phyloP scores from a whole-genome alignment of 1,140 invertebrate species.

The Sitobion miscanthi region DNA sequence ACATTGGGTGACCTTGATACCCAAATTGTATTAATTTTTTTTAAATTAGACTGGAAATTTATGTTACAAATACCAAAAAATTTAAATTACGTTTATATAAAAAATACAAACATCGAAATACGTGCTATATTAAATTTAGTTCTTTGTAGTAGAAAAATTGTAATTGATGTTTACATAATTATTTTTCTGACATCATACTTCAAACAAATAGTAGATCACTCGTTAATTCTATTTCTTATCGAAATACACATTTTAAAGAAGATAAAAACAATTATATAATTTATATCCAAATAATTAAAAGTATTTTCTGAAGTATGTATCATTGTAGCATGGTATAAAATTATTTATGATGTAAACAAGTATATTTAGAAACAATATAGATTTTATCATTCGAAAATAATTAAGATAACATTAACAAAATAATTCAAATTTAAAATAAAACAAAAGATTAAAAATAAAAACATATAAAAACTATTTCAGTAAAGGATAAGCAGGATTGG shows the following conservation, averaged over 20 bases:
- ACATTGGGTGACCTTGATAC: slow-evolving; percentile 10
- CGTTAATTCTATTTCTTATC: slow-evolving; percentile 13
- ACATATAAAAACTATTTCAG: not conserved
- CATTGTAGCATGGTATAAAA: not conserved
- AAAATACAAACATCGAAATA: not conserved
- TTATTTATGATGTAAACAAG: not conserved
- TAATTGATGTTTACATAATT: slow-evolving; percentile 20
- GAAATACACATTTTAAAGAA: not conserved
- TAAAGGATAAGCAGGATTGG: not conserved
- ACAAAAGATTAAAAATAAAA: not conserved
- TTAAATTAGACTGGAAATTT: not conserved
- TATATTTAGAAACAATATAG: slow-evolving; percentile 12
- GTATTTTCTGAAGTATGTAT: not conserved
- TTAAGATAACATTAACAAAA: not conserved
- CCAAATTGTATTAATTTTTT: not conserved
- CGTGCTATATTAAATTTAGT: not conserved
- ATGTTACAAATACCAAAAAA: not conserved
- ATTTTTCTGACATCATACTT: slow-evolving; percentile 14
- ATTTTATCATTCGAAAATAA: not conserved
- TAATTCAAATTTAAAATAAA: slow-evolving; percentile 12
- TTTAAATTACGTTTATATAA: not conserved
- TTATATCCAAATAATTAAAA: not conserved
- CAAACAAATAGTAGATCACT: not conserved
- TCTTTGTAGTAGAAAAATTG: not conserved
- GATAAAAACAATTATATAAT: slow-evolving; percentile 9